These are phyloP conservation scores for Campoplex nolae DNA, from an alignment of 2,888 invertebrate species.

Conservation along the genomic window DNA sequence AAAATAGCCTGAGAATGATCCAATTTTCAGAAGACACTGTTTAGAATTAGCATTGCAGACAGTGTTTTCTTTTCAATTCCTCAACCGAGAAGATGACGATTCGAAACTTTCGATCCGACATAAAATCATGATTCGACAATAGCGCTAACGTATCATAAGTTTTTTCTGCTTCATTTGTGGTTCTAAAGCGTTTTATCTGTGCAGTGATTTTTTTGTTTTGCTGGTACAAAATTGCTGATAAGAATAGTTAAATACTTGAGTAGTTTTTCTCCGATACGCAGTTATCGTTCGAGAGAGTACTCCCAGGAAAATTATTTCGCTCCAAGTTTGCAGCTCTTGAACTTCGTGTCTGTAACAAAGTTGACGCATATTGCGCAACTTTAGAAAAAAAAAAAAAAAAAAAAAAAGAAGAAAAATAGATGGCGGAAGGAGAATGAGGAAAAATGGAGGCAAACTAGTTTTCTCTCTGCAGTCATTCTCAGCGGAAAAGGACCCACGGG, in stretches of 20 bases:
- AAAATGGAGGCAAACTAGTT: neutral
- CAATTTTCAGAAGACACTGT: no score
- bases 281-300: neutral
- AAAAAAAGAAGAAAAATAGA: neutral
- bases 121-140: no score
- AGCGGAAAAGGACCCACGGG: conserved; percentile 17
- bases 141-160: no score
- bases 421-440: neutral
- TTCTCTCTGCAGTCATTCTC: neutral
- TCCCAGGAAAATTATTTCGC: neutral
- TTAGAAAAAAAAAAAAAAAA: conserved; percentile 1
- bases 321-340: neutral
- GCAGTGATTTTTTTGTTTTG: neutral
- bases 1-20: no score
- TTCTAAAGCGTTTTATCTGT: no score
- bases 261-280: neutral
- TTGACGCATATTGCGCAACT: conserved; percentile 18
- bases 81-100: no score
- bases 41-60: no score
- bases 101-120: no score
- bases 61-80: no score
- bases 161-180: no score
- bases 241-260: neutral
- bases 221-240: neutral
- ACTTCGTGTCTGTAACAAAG: neutral